Evolutionary conservation across 2,113 vertebrate species (phyloP), one percentile per base, ranked within the genome.

Genomic region (Ivindomyrus marchei): DNA sequence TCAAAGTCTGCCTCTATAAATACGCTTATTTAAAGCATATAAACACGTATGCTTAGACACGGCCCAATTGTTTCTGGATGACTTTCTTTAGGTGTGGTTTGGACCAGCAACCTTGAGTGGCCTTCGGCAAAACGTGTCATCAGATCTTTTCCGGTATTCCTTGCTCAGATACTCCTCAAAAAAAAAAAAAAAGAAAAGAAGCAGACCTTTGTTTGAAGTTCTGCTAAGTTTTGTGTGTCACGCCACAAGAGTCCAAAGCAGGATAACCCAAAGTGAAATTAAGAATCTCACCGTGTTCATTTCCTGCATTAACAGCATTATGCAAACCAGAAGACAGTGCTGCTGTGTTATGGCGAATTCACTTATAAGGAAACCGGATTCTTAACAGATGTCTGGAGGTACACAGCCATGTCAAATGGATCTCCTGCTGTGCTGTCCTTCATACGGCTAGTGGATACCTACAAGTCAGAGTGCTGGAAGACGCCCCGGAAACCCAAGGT

Each of bases 371-470:
- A 42, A 39, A n/a, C 8, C 27, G 83, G 36, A 88, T 85, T 31
- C 89, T 84, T 88, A 66, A 46, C 90, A 89, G 49, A 88, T 88
- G 74, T 89, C 47, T 42, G 87, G 53, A 70, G 87, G 24, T 46
- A 17, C 21, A 42, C 13, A 1, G 49, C 15, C 36, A 77, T 42
- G 74, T 15, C n/a, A 36, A 24, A 80, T 15, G 89, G 49, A n/a
- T 36, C 21, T 74, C 80, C 47, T 62, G 66, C 85, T 42, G 74
- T 58, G 24, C 21, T n/a, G 39, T 10, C 21, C n/a, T 50, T 42
- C 15, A 80, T 19, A 42, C 15, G 5, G 17, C 74, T 19, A 80
- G 36, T 4, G 6, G 74, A 80, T 80, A 80, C 74, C 36, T 19
- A 17, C 49, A 83, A 36, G 88, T 24, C 45, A 49, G 45, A 27